These are phyloP conservation scores for Oligia fasciuncula DNA, from an alignment of 2,888 invertebrate genomes.

Conservation along the genomic window DNA sequence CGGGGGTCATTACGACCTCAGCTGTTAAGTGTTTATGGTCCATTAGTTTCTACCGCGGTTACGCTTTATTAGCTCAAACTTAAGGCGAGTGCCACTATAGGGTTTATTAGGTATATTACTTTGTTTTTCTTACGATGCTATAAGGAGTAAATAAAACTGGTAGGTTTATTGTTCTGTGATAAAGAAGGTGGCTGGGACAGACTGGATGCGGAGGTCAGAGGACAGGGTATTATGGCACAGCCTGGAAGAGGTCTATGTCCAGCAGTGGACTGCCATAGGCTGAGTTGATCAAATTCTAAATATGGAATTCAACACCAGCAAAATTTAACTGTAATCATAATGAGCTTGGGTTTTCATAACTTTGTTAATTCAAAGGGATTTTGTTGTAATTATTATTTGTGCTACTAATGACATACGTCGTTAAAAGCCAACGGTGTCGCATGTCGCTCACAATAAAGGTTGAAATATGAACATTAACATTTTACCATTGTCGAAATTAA, in stretches of 20 bases:
- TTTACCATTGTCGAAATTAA: neutral
- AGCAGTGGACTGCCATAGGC: too few species aligned
- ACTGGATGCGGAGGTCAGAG: too few species aligned
- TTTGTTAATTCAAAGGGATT: constrained; percentile 19
- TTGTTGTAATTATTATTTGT: constrained; percentile 30
- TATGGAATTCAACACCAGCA: too few species aligned
- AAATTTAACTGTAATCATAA: neutral
- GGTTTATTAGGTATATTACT: constrained; percentile 30
- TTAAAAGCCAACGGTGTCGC: constrained; percentile 27
- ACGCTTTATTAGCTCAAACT: constrained; percentile 46
- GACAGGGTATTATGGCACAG: too few species aligned
- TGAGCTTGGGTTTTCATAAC: constrained; percentile 17
- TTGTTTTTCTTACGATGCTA: constrained; percentile 4
- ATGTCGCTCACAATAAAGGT: constrained; percentile 13
- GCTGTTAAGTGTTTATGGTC: constrained; percentile 50
- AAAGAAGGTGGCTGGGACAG: too few species aligned
- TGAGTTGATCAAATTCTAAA: too few species aligned
- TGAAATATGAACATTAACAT: constrained; percentile 7
- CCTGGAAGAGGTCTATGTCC: too few species aligned
- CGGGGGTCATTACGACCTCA: constrained; percentile 29
- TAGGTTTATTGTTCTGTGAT: too few species aligned
- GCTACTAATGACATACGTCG: constrained; percentile 43
- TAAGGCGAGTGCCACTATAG: constrained; percentile 29
- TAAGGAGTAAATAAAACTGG: neutral
- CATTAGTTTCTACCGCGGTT: constrained; percentile 35